These are phyloP conservation scores for Saccopteryx leptura DNA, from an alignment of 2,113 vertebrate species.

Conservation along the genomic window DNA sequence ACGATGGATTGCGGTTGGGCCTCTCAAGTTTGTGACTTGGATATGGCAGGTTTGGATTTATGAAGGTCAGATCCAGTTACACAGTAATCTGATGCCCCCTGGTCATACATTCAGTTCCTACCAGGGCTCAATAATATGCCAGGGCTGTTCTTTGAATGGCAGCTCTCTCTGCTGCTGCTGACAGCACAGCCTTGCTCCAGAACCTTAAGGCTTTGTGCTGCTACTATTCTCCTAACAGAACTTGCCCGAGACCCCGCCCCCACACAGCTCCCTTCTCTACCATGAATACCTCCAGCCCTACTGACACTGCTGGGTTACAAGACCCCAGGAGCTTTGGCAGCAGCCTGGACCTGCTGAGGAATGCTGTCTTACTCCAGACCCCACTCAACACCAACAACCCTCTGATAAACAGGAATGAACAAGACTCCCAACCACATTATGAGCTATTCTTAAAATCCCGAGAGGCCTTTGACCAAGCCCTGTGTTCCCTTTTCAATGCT, in stretches of 20 bases:
- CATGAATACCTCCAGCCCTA: not conserved
- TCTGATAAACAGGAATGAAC: not conserved
- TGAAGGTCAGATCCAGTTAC: not conserved
- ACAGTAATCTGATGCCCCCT: not conserved
- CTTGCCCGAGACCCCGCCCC: not conserved
- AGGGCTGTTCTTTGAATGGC: not conserved
- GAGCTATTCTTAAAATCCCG: not conserved
- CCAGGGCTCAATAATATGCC: not conserved
- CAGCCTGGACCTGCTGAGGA: not conserved
- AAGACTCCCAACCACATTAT: not conserved
- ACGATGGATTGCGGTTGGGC: not conserved
- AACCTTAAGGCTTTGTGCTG: not conserved
- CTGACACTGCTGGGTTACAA: not conserved
- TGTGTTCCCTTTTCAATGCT: not conserved
- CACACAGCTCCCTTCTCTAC: not conserved
- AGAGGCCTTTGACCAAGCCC: not conserved
- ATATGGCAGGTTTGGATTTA: not conserved
- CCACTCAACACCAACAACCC: not conserved
- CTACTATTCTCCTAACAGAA: not conserved
- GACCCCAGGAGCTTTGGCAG: not conserved
- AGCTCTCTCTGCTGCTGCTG: not conserved
- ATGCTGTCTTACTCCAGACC: not conserved
- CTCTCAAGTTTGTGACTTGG: not conserved
- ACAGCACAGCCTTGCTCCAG: not conserved
- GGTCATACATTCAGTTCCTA: not conserved